A percentile compares a stretch with the other conserved stretches of the same genome.
Conservation (phyloP, 2,113 vertebrate species). For the Pterophyllum scalare region DNA sequence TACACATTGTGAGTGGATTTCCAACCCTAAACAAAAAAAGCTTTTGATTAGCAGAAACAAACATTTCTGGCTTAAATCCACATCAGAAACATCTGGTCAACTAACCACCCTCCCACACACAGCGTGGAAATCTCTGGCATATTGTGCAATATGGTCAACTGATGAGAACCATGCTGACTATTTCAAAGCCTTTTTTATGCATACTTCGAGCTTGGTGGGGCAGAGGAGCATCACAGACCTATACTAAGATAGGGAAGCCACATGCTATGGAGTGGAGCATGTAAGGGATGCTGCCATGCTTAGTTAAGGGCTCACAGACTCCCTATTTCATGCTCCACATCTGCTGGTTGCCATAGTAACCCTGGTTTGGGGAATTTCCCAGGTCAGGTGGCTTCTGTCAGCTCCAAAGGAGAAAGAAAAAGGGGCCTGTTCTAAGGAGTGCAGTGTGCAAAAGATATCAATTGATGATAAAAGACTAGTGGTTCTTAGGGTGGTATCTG, state of each 20-base stretch:
- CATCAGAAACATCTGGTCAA: conserved; percentile 66
- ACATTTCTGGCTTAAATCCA: conserved; percentile 50
- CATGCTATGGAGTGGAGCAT: conserved; percentile 36
- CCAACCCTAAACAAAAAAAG: conserved; percentile 6
- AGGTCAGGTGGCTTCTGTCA: conserved; percentile 74
- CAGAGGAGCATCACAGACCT: conserved; percentile 2
- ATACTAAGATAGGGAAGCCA: not conserved
- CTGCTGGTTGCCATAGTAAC: conserved; percentile 78
- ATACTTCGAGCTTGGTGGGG: not conserved
- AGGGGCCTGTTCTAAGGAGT: conserved; percentile 25
- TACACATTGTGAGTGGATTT: not conserved
- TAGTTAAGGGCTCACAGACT: conserved; percentile 65
- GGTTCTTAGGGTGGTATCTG: conserved; percentile 36
- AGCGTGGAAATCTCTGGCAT: conserved; percentile 35
- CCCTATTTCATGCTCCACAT: conserved; percentile 77
- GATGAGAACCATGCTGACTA: conserved; percentile 25
- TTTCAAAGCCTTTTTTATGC: conserved; percentile 26
- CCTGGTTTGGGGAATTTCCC: conserved; percentile 64
- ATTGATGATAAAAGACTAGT: conserved; percentile 47
- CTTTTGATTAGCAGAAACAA: conserved; percentile 56
- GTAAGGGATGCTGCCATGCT: conserved; percentile 59
- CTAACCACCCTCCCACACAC: conserved; percentile 45
- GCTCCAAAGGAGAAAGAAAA: conserved; percentile 14
- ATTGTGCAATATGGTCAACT: conserved; percentile 52
- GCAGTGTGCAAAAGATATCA: conserved; percentile 31